Conservation (phyloP, 2,888 invertebrate genomes). For the Lobophora halterata region DNA sequence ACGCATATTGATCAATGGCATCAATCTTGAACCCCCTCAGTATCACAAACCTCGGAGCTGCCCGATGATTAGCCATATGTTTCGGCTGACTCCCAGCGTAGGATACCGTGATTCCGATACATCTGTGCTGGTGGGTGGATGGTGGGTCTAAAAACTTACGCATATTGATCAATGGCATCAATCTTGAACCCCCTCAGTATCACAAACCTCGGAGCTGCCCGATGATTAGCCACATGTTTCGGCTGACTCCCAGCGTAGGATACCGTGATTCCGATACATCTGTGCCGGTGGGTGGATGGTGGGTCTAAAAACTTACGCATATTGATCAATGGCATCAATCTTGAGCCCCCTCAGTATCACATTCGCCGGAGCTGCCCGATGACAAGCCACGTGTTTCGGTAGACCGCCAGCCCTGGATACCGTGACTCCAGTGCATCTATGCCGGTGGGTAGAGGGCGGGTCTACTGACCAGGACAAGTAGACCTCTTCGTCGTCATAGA, state of each 20-base stretch:
- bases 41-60: constrained; percentile 60
- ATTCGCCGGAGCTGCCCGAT: constrained; percentile 62
- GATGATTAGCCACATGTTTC: constrained; percentile 69
- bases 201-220: constrained; percentile 62
- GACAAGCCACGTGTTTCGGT: constrained; percentile 69
- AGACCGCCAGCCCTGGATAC: constrained; percentile 58
- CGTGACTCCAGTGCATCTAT: constrained; percentile 67
- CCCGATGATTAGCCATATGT: constrained; percentile 35
- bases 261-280: constrained; percentile 68
- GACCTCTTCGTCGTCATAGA: constrained; percentile 67
- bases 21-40: constrained; percentile 67
- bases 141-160: constrained; percentile 64
- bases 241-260: constrained; percentile 58
- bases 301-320: constrained; percentile 68
- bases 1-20: constrained; percentile 65
- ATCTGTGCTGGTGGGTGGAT: constrained; percentile 52
- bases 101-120: constrained; percentile 56
- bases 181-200: constrained; percentile 66
- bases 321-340: constrained; percentile 61
- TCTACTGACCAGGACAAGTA: constrained; percentile 68
- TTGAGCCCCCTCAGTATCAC: constrained; percentile 65
- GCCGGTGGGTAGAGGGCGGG: constrained; percentile 56
- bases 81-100: too few species aligned
- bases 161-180: constrained; percentile 62
- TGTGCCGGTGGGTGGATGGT: constrained; percentile 52